These are phyloP conservation scores for Pygathrix nemaeus DNA, from an alignment of 2,113 vertebrate species.

Conservation along the genomic window DNA sequence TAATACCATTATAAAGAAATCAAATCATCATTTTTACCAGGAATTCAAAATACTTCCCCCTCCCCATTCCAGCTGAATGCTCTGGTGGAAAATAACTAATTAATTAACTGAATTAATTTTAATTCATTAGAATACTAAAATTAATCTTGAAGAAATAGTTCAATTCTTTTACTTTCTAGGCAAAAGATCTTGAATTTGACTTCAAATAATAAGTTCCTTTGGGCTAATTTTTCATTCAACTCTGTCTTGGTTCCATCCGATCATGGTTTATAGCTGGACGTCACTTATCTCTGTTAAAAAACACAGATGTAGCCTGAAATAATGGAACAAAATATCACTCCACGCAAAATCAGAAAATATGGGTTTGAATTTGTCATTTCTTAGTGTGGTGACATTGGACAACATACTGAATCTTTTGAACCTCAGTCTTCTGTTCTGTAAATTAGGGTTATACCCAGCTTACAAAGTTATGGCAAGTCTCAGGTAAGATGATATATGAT, in stretches of 20 bases:
- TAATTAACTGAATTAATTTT: slow-evolving; percentile 27
- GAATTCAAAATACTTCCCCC: not conserved
- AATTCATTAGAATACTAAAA: slow-evolving; percentile 40
- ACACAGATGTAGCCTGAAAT: not conserved
- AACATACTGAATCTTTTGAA: not conserved
- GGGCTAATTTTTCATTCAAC: not conserved
- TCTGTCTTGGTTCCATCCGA: not conserved
- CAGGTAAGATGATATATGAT: not conserved
- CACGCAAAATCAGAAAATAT: not conserved
- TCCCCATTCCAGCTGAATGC: slow-evolving; percentile 20
- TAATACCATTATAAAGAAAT: not conserved
- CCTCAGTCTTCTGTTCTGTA: not conserved
- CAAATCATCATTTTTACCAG: slow-evolving; percentile 25
- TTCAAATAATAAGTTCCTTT: not conserved
- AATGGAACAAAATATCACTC: not conserved
- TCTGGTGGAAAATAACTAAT: not conserved
- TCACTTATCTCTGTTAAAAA: not conserved
- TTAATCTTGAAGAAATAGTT: not conserved
- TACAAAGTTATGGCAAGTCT: not conserved
- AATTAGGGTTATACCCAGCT: not conserved
- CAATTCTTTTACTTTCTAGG: slow-evolving; percentile 11
- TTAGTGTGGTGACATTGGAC: not conserved
- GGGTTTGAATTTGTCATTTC: not conserved
- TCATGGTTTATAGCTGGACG: not conserved
- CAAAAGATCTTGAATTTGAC: slow-evolving; percentile 6